Evolutionary conservation across 2,113 vertebrate genomes (phyloP), one percentile per base, ranked within the genome.

Genomic region (Tor tambroides): DNA sequence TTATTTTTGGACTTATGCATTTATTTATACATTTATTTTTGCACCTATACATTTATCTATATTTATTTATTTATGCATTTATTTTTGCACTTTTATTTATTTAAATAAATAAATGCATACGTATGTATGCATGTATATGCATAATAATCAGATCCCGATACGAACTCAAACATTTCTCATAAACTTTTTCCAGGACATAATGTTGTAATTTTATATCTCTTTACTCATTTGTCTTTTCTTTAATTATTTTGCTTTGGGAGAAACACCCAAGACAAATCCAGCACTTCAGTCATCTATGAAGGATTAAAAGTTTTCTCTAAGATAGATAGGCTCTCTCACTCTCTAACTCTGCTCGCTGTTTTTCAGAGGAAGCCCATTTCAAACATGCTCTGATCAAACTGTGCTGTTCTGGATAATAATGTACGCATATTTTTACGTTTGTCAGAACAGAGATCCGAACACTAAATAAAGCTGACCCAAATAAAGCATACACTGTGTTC

Each of bases 391-490:
- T 8, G 26, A 19, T 19, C 6, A 54, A 12, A 81, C 51, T 54
- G 26, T 54, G 26, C 2, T 56, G 49, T 56, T 35, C 49, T 35
- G 21, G 11, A 32, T 56, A 79, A 59, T 14, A 79, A 19, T n/a
- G 28, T 23, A 59, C 8, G 30, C 5, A 9, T 69, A 65, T 67
- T 65, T 79, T 28, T 49, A 86, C 0, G 4, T 83, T 49, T 74
- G 23, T 72, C 43, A 21, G 6, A 43, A 76, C 10, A 28, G 63
- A 67, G 71, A 74, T 19, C n/a, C 15, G 21, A 67, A 35, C 41
- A 3, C 19, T 41, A 69, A 59, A 75, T 63, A 35, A 80, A 84
- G 51, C 59, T 74, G 71, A 67, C n/a, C 82, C 75, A 85, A 87
- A 87, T 49, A 30, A 71, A 43, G 46, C 41, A n/a, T 72, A 51